These are phyloP conservation scores for Mus minutoides DNA, from an alignment of 2,797 vertebrate genomes.

Conservation along the genomic window DNA sequence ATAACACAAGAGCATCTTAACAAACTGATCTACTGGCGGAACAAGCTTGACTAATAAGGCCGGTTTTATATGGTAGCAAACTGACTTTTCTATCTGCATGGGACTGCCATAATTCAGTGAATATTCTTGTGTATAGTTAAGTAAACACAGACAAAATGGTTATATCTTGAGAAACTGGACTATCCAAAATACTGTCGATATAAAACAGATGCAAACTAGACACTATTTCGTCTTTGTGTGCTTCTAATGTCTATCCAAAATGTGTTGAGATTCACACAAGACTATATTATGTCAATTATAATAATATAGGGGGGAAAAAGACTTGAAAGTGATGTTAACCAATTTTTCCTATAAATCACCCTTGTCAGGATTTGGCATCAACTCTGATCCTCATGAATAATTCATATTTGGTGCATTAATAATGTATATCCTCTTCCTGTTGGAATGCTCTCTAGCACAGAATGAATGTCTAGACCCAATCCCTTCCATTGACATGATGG, in stretches of 20 bases:
- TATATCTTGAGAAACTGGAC: slow-evolving; percentile 1
- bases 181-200: slow-evolving; percentile 2
- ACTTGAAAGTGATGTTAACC: slow-evolving; percentile 55
- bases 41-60: not conserved
- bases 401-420: slow-evolving; percentile 74
- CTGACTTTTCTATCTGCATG: not conserved
- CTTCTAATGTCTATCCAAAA: slow-evolving; percentile 34
- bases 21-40: not conserved
- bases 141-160: not conserved
- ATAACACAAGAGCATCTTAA: not conserved
- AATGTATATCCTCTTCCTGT: slow-evolving; percentile 46
- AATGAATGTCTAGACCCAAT: not conserved
- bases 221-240: not conserved
- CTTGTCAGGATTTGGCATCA: slow-evolving; percentile 58
- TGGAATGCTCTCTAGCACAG: slow-evolving; percentile 58
- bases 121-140: not conserved
- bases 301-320: not conserved
- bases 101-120: not conserved
- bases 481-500: slow-evolving; percentile 32
- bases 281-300: not conserved
- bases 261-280: not conserved
- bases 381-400: slow-evolving; percentile 70
- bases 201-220: slow-evolving; percentile 25
- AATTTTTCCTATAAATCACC: slow-evolving; percentile 69
- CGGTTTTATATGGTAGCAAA: not conserved